phyloP scores from a whole-genome alignment of 2,113 vertebrate species.

The Oxygymnocypris stewartii region DNA sequence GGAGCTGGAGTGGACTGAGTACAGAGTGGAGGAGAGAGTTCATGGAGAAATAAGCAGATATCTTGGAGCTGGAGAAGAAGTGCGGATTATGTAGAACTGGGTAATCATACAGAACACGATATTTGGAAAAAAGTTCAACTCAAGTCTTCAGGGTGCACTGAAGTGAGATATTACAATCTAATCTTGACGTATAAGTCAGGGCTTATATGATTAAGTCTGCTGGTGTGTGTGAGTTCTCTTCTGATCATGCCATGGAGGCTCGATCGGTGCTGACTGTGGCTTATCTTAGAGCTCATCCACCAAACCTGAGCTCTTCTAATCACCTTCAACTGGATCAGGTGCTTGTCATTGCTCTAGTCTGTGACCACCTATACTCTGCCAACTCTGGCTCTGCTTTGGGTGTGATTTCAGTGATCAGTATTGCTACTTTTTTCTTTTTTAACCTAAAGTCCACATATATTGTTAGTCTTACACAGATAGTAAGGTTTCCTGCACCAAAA shows the following conservation, averaged over 20 bases:
- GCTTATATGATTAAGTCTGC: constrained; percentile 58
- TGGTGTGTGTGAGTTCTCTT: constrained; percentile 60
- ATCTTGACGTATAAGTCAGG: constrained; percentile 43
- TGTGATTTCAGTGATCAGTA: neutral
- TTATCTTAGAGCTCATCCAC: constrained; percentile 46
- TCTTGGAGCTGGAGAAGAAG: neutral
- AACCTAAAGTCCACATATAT: neutral
- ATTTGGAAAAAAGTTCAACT: constrained; percentile 55
- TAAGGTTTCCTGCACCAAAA: neutral
- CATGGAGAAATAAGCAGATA: neutral
- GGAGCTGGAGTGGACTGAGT: neutral
- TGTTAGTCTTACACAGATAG: neutral
- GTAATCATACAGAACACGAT: constrained; percentile 25
- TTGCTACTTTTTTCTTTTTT: neutral
- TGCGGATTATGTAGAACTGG: constrained; percentile 8
- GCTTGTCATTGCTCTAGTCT: constrained; percentile 4
- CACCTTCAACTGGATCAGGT: constrained; percentile 17
- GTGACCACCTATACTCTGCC: constrained; percentile 5
- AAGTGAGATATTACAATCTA: constrained; percentile 54
- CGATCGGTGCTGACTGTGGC: constrained; percentile 46
- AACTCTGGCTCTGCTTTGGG: neutral
- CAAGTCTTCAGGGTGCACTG: constrained; percentile 32
- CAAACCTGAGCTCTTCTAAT: constrained; percentile 46
- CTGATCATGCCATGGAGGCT: constrained; percentile 56
- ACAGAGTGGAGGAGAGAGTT: neutral